A percentile compares a stretch with the other conserved stretches of the same genome.
These are phyloP conservation scores for Melanostoma mellinum DNA, from an alignment of 2,888 invertebrate genomes.

Conservation along the genomic window DNA sequence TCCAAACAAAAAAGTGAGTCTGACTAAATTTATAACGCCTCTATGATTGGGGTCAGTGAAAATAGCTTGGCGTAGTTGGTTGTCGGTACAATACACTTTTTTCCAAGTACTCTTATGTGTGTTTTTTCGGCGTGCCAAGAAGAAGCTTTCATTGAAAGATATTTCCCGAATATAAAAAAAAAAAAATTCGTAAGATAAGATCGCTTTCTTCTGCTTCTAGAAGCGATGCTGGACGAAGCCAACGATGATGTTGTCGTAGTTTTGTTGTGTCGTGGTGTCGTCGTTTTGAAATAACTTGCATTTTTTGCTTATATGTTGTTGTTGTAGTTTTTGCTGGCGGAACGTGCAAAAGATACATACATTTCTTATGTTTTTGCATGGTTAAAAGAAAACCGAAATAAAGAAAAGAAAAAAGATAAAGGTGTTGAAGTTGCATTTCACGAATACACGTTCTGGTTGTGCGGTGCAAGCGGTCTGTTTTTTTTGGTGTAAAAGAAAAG, in stretches of 20 bases:
- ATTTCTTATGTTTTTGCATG: background rate
- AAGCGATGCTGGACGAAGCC: background rate
- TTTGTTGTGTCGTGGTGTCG: too few species aligned
- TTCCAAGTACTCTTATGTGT: slow-evolving; percentile 17
- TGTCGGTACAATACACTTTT: background rate
- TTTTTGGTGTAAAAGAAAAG: background rate
- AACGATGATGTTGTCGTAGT: background rate
- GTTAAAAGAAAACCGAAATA: background rate
- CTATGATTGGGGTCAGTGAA: slow-evolving; percentile 80
- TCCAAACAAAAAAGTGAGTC: slow-evolving; percentile 30
- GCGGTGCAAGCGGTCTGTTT: background rate
- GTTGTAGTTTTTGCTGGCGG: slow-evolving; percentile 4
- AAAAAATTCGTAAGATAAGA: slow-evolving; percentile 53
- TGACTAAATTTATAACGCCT: slow-evolving; percentile 68
- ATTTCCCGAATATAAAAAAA: slow-evolving; percentile 10
- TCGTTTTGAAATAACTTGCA: too few species aligned
- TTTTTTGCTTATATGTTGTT: background rate
- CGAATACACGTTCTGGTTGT: background rate
- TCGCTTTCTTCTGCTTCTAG: slow-evolving; percentile 54
- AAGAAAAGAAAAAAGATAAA: background rate
- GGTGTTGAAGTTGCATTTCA: background rate
- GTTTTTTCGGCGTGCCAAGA: slow-evolving; percentile 22
- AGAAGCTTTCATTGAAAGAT: slow-evolving; percentile 34
- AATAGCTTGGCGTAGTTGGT: slow-evolving; percentile 75
- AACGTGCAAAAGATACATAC: background rate